Base-by-base conservation (phyloP, 1,140 invertebrate genomes). In the Drosophila nasuta region DNA sequence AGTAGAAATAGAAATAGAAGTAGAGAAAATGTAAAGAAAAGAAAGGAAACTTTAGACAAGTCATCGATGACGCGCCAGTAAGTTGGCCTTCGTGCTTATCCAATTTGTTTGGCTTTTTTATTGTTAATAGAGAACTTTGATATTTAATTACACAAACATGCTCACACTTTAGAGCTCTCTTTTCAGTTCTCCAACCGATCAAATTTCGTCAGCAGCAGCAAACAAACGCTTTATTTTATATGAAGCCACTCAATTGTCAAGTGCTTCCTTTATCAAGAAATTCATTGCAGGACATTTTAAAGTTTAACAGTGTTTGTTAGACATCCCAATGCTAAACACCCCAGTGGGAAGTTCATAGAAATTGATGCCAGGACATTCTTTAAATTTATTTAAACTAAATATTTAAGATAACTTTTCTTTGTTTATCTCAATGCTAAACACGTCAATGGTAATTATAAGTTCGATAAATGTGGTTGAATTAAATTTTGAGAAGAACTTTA, bases 31-130 rank as follows among this genome's bases (percentile, higher is more conserved):
- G 10, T 38, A 10, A 6, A 60, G 49, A 80, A 65, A 74, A 46
- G 54, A 77, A 65, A 74, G 49, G 41, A 49, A 62, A 62, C 30
- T 48, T 58, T 38, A 43, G 49, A 28, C 11, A 25, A 48, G 7
- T 8, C 17, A 58, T 41, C 35, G 35, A 60, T 51, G 57, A 48
- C 30, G 59, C 13, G 8, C 46, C 15, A 48, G 25, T 30, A 54
- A 54, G 51, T 54, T 68, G 49, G 49, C 49, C 46, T 52, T 28
- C 38, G 17, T 51, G 51, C 41, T 82, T 79, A 79, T 83, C 67
- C 75, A 83, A 83, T 80, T 79, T 72, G 33, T 51, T 43, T 68
- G 38, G 54, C 62, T 69, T 72, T 72, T 71, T 68, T 70, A 77
- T 77, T 59, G 64, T 65, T 25, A 38, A 69, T 82, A 60, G 66